phyloP scores from a whole-genome alignment of 2,113 vertebrate genomes.

The Alaudala cheleensis region DNA sequence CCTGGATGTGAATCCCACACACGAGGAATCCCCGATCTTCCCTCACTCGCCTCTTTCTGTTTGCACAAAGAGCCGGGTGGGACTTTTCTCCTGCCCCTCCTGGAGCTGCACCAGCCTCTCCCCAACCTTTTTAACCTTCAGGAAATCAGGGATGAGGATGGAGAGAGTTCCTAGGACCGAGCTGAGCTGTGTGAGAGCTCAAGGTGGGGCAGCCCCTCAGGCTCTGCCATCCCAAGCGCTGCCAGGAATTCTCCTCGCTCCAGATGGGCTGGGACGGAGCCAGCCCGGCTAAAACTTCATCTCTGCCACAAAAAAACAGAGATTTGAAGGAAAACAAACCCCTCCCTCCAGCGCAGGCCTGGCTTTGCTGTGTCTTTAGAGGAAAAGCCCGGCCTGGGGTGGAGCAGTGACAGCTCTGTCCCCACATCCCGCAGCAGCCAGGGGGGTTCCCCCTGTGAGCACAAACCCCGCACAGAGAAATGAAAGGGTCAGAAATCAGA shows the following conservation, averaged over 20 bases:
- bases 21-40: too few relatives aligned
- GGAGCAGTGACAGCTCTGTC: not conserved
- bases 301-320: not conserved
- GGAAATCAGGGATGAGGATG: not conserved
- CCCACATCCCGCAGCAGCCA: too few relatives aligned
- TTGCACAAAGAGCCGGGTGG: too few relatives aligned
- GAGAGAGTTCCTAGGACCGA: not conserved
- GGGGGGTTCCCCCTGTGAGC: too few relatives aligned
- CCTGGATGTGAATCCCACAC: not conserved
- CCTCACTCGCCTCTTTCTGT: too few relatives aligned
- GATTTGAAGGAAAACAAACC: not conserved
- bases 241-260: not conserved
- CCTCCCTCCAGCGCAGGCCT: not conserved
- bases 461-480: too few relatives aligned
- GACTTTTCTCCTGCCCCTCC: not conserved
- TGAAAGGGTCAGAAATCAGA: too few relatives aligned
- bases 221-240: not conserved
- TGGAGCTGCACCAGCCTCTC: not conserved
- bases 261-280: not conserved
- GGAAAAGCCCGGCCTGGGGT: not conserved
- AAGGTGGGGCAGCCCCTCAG: not conserved
- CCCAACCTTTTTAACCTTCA: not conserved
- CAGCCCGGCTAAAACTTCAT: not conserved
- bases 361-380: accelerated
- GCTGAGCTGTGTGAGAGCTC: not conserved